A percentile compares a stretch with the other conserved stretches of the same genome.
Conservation (phyloP, 2,888 invertebrate genomes). For the Pandemis cinnamomeana region DNA sequence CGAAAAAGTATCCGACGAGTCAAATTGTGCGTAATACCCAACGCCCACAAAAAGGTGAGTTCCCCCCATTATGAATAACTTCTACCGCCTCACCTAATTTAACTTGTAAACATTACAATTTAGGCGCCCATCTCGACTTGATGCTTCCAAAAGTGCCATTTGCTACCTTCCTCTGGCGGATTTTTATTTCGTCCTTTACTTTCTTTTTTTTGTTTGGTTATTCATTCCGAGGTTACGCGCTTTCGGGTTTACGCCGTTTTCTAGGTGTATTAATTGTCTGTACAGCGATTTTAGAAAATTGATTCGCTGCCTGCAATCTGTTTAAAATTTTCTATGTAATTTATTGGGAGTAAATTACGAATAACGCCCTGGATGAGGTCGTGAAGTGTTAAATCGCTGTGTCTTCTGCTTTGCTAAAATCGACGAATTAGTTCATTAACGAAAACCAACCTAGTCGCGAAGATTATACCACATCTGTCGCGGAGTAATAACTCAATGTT, state of each 20-base stretch:
- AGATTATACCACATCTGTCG: no score
- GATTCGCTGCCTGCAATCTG: no score
- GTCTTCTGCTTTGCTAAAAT: no score
- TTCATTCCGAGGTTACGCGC: constrained; percentile 29
- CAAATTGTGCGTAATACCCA: constrained; percentile 72
- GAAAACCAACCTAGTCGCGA: no score
- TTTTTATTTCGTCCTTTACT: constrained; percentile 68
- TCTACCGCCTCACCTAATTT: constrained; percentile 75
- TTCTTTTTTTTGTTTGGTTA: constrained; percentile 59
- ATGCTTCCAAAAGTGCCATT: constrained; percentile 75
- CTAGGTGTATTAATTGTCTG: background rate
- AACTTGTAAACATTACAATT: constrained; percentile 82
- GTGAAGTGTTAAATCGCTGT: no score
- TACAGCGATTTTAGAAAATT: background rate
- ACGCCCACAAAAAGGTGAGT: constrained; percentile 69
- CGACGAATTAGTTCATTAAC: no score
- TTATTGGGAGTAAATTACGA: no score
- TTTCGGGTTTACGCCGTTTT: background rate
- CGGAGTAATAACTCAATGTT: no score
- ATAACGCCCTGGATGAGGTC: no score
- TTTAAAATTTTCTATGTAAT: no score
- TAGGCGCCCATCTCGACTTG: constrained; percentile 75
- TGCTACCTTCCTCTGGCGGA: constrained; percentile 67
- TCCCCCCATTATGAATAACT: constrained; percentile 73
- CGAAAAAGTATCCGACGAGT: constrained; percentile 50